Conservation (phyloP, 2,888 invertebrate genomes). For the Orthosia gothica region DNA sequence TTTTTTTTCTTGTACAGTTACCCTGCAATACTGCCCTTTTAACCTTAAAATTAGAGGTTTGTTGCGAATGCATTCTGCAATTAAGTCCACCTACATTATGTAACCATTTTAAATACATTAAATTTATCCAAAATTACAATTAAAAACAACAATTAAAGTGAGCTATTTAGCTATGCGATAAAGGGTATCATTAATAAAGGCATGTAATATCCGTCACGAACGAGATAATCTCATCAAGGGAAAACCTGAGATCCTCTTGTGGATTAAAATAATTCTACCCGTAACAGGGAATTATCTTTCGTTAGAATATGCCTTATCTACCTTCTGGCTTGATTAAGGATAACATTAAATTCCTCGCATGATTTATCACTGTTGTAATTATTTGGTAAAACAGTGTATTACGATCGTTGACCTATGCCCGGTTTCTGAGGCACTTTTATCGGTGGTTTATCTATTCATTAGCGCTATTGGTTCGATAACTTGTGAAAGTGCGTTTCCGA, state of each 20-base stretch:
- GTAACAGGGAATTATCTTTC: constrained; percentile 35
- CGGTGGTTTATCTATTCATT: too few species aligned
- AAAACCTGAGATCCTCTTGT: constrained; percentile 24
- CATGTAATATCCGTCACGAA: constrained; percentile 40
- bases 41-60: too few species aligned
- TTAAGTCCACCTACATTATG: too few species aligned
- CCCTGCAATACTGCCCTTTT: too few species aligned
- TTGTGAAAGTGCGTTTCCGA: too few species aligned
- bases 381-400: constrained; percentile 9
- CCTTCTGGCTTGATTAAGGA: constrained; percentile 34
- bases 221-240: constrained; percentile 42
- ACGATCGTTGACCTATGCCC: constrained; percentile 21
- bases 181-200: constrained; percentile 24
- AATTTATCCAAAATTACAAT: not conserved
- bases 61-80: too few species aligned
- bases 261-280: constrained; percentile 42
- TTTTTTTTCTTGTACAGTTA: too few species aligned
- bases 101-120: too few species aligned
- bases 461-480: too few species aligned
- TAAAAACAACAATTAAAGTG: constrained; percentile 1
- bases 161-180: not conserved
- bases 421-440: too few species aligned
- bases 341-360: constrained; percentile 36
- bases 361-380: constrained; percentile 45
- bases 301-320: constrained; percentile 52